These are phyloP conservation scores for Frankliniella intonsa DNA, from an alignment of 2,888 invertebrate species.

Conservation along the genomic window DNA sequence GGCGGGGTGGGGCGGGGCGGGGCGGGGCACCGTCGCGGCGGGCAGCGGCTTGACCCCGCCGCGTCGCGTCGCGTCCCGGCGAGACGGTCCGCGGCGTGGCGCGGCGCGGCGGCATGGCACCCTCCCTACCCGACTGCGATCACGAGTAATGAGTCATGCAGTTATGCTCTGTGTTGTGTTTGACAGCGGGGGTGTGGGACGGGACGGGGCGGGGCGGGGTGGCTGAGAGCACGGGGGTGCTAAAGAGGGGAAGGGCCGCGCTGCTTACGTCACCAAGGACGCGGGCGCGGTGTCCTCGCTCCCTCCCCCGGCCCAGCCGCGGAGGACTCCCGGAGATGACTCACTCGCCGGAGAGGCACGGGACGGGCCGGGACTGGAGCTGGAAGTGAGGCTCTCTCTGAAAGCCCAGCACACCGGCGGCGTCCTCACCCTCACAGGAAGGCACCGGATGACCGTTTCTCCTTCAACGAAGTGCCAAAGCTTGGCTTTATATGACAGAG, in stretches of 20 bases:
- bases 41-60: background rate
- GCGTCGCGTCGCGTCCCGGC: background rate
- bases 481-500: no score
- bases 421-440: no score
- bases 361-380: background rate
- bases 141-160: background rate
- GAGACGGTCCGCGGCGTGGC: background rate
- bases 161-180: background rate
- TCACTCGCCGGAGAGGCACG: background rate
- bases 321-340: background rate
- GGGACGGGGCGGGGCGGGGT: background rate
- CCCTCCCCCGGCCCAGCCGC: background rate
- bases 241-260: background rate
- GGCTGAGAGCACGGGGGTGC: no score
- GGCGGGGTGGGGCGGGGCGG: background rate
- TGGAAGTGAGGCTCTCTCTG: no score
- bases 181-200: background rate
- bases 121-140: background rate
- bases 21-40: background rate
- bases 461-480: no score
- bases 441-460: no score
- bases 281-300: background rate
- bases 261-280: slow-evolving; percentile 2
- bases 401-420: no score
- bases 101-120: background rate